Base-by-base conservation (phyloP, 2,113 vertebrate genomes). In the Bubo bubo region DNA sequence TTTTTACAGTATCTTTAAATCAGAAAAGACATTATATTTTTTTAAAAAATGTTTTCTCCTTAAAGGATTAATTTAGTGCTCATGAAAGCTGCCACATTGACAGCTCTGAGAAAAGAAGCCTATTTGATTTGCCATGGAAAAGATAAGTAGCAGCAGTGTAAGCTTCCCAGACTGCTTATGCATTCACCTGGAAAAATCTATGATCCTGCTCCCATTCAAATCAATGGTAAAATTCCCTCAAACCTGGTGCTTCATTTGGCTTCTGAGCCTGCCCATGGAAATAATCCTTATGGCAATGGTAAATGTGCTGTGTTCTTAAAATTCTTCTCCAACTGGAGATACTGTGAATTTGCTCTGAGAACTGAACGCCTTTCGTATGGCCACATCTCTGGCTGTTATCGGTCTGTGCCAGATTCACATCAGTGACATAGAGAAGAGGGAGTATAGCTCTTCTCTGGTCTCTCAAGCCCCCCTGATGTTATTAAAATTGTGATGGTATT, bases 1-100 rank as follows among this genome's bases (percentile, higher is more conserved):
- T 92, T 92, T 91, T 91, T 27, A 64, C 28, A n/a, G 10, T 95
- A 97, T 98, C 93, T 94, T 97, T 87, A 96, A 93, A 98, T 97
- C 95, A 94, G 88, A 97, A 92, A 89, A 87, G 41, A 81, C 86
- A 95, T 85, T 66, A 89, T 14, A 5, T 83, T 81, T 96, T 95
- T 94, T 90, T 20, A 8, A 67, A 72, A 73, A 35, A 27, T 79
- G 41, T 89, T 91, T 97, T 93, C 84, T 86, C 74, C 77, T 95
- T 95, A 87, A 91, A 95, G 84, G 66, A 93, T 95, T 80, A 82
- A 94, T 96, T 95, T 95, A 95, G 84, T 86, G 41, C 50, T 79
- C 91, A 83, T 82, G 86, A 83, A 93, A 92, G 90, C 81, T 96
- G 62, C 79, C 82, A 95, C 81, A 84, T 12, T 71, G 91, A 86